Conservation (phyloP, 2,888 invertebrate species). For the Drosophila bunnanda region DNA sequence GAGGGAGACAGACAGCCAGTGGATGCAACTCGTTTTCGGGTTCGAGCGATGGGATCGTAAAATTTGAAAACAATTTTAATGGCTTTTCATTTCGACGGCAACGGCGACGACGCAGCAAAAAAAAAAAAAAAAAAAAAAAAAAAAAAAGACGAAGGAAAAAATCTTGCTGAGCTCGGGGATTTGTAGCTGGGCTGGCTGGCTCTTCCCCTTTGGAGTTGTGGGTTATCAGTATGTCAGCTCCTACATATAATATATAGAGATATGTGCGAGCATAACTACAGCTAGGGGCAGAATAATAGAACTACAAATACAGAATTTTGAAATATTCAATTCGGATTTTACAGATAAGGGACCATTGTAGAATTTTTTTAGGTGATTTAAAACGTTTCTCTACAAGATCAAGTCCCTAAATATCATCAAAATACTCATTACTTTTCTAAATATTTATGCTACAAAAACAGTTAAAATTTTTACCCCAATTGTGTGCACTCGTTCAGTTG, state of each 20-base stretch:
- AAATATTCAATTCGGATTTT: background rate
- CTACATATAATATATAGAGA: conserved; percentile 38
- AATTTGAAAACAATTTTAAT: conserved; percentile 72
- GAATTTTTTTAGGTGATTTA: background rate
- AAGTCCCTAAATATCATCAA: background rate
- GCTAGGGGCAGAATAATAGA: background rate
- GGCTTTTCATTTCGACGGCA: conserved; percentile 68
- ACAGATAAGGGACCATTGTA: accelerated
- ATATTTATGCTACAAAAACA: background rate
- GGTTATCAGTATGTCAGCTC: conserved; percentile 60
- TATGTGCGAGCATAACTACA: conserved; percentile 11
- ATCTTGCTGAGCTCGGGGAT: conserved; percentile 66
- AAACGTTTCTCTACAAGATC: background rate
- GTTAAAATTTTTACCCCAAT: background rate
- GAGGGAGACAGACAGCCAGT: conserved; percentile 18
- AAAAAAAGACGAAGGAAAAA: conserved; percentile 42
- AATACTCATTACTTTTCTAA: background rate
- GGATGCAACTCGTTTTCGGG: conserved; percentile 62
- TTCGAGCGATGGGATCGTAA: conserved; percentile 60
- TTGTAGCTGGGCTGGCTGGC: conserved; percentile 31
- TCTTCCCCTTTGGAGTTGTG: conserved; percentile 60
- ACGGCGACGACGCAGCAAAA: conserved; percentile 28
- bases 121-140: conserved; percentile 39
- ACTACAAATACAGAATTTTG: accelerated
- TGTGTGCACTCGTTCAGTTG: background rate